Conservation (phyloP, 2,888 invertebrate species). For the Dryococelus australis region DNA sequence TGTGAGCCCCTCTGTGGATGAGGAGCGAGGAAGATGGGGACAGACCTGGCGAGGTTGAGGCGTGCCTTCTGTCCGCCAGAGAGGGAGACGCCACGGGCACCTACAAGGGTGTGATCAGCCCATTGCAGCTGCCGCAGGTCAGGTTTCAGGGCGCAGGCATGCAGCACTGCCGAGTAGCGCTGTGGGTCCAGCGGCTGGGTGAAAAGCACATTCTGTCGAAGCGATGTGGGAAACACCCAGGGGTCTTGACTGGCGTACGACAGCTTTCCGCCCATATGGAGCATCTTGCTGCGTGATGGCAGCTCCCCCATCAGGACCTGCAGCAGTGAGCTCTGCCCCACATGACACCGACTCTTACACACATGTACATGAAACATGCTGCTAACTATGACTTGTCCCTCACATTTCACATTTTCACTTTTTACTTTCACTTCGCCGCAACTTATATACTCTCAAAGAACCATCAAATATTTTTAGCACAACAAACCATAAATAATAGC, state of each 20-base stretch:
- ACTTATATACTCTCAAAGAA: too few species aligned
- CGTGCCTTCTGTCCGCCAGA: conserved; percentile 19
- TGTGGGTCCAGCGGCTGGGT: neutral
- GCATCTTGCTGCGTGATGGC: neutral
- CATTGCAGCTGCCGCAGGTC: neutral
- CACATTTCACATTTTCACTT: too few species aligned
- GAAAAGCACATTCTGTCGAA: neutral
- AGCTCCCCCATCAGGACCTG: conserved; percentile 13
- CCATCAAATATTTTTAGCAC: too few species aligned
- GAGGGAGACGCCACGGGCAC: neutral
- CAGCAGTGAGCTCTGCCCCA: conserved; percentile 17
- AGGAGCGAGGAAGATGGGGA: too few species aligned
- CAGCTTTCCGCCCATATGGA: neutral
- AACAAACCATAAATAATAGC: too few species aligned
- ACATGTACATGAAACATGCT: too few species aligned
- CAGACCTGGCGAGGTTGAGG: conserved; percentile 16
- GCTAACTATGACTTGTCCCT: too few species aligned
- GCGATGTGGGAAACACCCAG: neutral
- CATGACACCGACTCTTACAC: too few species aligned
- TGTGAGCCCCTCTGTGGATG: too few species aligned
- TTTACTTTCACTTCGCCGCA: too few species aligned
- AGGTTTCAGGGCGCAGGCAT: neutral
- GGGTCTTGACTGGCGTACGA: conserved; percentile 18
- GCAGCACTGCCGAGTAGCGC: neutral
- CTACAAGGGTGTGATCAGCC: neutral